phyloP scores from a whole-genome alignment of 2,113 vertebrate species.

The Anguilla japonica region DNA sequence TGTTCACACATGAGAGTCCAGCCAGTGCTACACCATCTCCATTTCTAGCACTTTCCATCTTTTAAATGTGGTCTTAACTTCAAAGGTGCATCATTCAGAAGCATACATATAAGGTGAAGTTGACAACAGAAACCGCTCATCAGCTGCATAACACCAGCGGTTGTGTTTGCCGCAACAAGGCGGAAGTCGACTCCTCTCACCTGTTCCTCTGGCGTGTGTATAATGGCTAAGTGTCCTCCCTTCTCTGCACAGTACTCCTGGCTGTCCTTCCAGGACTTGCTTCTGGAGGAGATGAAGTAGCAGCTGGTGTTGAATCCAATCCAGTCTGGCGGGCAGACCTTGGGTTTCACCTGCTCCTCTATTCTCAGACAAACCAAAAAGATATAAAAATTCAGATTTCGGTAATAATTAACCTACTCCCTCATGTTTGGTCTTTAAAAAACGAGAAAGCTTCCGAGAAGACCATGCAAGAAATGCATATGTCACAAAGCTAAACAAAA shows the following conservation, averaged over 20 bases:
- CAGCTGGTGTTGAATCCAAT: conserved; percentile 58
- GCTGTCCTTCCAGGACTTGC: conserved; percentile 38
- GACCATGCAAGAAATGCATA: too few species aligned
- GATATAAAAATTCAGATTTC: background rate
- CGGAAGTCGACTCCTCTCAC: conserved; percentile 34
- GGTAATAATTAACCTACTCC: too few species aligned
- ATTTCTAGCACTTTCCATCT: too few species aligned
- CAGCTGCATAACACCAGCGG: background rate
- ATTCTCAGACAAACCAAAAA: background rate
- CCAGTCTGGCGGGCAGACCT: conserved; percentile 52
- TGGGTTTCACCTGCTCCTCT: background rate
- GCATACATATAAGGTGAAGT: background rate
- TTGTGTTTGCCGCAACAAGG: background rate
- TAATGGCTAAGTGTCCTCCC: conserved; percentile 65
- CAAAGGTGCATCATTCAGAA: background rate
- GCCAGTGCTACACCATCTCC: background rate
- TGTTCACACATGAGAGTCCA: too few species aligned
- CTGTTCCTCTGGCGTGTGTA: conserved; percentile 66
- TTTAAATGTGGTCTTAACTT: too few species aligned
- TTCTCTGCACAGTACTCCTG: conserved; percentile 44
- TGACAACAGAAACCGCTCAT: background rate
- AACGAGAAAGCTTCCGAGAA: too few species aligned
- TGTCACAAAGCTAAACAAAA: too few species aligned
- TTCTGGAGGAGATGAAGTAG: conserved; percentile 54
- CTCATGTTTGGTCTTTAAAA: too few species aligned